Evolutionary conservation across 2,888 invertebrate species (phyloP).

Genomic region (Tolmerus cingulatus): DNA sequence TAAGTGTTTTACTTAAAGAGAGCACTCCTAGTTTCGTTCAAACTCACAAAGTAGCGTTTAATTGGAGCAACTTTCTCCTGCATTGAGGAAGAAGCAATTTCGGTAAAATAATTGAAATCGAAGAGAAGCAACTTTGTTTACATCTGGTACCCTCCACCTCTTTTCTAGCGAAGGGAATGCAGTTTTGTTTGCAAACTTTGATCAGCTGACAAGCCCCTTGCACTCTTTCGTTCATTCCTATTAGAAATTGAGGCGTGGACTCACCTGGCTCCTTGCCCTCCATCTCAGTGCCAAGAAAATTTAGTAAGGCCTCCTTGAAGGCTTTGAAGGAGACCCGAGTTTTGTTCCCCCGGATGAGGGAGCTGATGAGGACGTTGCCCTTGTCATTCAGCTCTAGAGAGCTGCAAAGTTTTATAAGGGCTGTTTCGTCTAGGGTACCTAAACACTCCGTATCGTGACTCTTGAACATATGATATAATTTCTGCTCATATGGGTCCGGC

Average conservation of each 20-base stretch:
- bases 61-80: not conserved
- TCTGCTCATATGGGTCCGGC: slow-evolving; percentile 81
- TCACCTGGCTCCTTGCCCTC: slow-evolving; percentile 54
- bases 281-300: slow-evolving; percentile 70
- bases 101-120: not conserved
- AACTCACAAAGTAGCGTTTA: not conserved
- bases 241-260: not conserved
- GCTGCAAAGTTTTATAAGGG: slow-evolving; percentile 75
- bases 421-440: slow-evolving; percentile 73
- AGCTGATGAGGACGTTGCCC: slow-evolving; percentile 70
- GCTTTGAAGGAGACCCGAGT: slow-evolving; percentile 72
- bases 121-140: not conserved
- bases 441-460: slow-evolving; percentile 77
- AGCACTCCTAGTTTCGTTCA: not conserved
- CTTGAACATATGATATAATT: slow-evolving; percentile 80
- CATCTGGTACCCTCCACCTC: not conserved
- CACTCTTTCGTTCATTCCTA: not conserved
- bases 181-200: slow-evolving; percentile 28
- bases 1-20: not conserved
- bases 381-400: slow-evolving; percentile 81
- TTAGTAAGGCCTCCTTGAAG: slow-evolving; percentile 79
- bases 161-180: not conserved
- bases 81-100: not conserved
- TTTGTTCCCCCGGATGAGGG: slow-evolving; percentile 63
- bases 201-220: not conserved